phyloP scores from a whole-genome alignment of 2,888 invertebrate genomes.

The Neoitamus cyanurus region DNA sequence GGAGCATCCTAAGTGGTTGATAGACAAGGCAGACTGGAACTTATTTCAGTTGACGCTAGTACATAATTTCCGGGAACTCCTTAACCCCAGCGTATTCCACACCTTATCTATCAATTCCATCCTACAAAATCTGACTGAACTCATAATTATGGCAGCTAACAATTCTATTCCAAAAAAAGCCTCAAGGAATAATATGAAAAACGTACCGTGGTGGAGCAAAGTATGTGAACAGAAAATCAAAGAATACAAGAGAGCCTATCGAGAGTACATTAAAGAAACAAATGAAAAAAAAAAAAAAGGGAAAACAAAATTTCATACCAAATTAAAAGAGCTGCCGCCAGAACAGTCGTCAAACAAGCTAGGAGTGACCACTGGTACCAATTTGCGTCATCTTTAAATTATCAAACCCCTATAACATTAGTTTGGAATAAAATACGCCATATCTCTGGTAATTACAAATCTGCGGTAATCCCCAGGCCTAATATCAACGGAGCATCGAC shows the following conservation, averaged over 20 bases:
- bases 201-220: not conserved
- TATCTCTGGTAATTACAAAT: not conserved
- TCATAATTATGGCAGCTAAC: not conserved
- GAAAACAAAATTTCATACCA: not conserved
- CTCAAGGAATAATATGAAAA: not conserved
- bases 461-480: not conserved
- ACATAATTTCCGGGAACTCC: not conserved
- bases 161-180: not conserved
- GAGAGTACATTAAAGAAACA: not conserved
- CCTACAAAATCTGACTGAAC: not conserved
- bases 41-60: too few relatives aligned
- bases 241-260: not conserved
- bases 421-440: too few relatives aligned
- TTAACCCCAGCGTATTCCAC: not conserved
- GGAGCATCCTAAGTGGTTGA: too few relatives aligned
- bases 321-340: not conserved
- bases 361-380: not conserved
- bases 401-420: not conserved
- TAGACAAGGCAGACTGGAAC: too few relatives aligned
- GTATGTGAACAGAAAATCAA: not conserved
- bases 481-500: too few relatives aligned
- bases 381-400: not conserved
- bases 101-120: not conserved
- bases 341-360: too few relatives aligned
- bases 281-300: not conserved